Conservation (phyloP, 2,113 vertebrate genomes). For the Leucopsar rothschildi region DNA sequence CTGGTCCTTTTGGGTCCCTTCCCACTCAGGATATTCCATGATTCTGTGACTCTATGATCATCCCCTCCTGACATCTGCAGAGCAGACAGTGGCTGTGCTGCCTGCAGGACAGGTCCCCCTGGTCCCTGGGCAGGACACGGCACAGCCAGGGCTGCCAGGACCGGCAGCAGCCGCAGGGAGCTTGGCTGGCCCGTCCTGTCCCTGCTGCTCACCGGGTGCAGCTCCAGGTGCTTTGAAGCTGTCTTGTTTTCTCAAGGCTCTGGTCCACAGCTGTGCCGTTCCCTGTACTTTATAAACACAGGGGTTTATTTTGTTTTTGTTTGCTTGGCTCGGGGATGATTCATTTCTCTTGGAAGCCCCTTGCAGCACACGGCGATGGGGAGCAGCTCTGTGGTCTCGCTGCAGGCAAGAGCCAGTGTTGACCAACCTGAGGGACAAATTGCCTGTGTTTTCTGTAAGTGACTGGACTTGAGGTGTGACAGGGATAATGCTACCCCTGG, state of each 20-base stretch:
- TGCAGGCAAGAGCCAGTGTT: rapidly evolving
- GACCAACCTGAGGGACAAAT: background rate
- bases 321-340: background rate
- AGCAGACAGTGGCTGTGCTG: rapidly evolving
- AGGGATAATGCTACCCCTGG: background rate
- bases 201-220: background rate
- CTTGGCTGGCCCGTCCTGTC: rapidly evolving
- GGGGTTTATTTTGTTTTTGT: background rate
- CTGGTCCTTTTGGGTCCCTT: background rate
- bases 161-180: background rate
- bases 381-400: background rate
- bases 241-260: background rate
- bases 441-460: background rate
- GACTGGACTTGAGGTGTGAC: background rate
- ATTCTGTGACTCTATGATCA: background rate
- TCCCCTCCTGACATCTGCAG: background rate
- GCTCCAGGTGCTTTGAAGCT: background rate
- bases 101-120: background rate
- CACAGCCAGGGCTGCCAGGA: too few relatives aligned
- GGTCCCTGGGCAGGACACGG: rapidly evolving
- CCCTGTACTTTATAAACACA: background rate
- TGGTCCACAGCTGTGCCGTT: background rate
- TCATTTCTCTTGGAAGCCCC: background rate
- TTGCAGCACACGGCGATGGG: rapidly evolving
- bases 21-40: background rate